Percentiles rank a stretch among this genome's conserved stretches.
Evolutionary conservation across 2,888 invertebrate species (phyloP).

Genomic region (Chironomus riparius): DNA sequence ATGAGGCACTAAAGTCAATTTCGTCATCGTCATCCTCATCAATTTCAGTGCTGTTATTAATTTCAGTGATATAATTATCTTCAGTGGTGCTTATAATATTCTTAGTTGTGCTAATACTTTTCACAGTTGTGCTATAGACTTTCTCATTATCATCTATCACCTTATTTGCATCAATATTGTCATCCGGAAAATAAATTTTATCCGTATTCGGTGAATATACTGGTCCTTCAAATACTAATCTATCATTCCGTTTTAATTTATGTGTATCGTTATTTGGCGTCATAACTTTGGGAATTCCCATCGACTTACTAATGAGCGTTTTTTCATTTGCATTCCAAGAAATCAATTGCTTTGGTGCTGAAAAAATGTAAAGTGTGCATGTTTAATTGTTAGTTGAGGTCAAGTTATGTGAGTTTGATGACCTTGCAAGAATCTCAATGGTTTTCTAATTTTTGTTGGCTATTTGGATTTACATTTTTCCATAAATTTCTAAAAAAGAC

Average conservation of each 20-base stretch:
- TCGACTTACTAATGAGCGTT: not conserved
- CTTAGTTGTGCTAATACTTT: too few relatives aligned
- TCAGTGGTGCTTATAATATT: too few relatives aligned
- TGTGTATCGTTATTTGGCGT: not conserved
- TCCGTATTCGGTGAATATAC: not conserved
- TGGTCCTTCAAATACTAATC: not conserved
- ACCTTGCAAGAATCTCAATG: too few relatives aligned
- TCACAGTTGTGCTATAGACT: too few relatives aligned
- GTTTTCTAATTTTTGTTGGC: too few relatives aligned
- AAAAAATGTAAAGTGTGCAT: not conserved
- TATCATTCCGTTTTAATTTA: not conserved
- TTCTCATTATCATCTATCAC: too few relatives aligned
- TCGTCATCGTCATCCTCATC: not conserved
- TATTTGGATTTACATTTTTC: too few relatives aligned
- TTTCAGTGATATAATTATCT: too few relatives aligned
- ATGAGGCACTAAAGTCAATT: constrained; percentile 14
- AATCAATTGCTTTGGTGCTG: not conserved
- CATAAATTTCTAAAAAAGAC: too few relatives aligned
- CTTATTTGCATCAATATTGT: not conserved
- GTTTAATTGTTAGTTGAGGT: too few relatives aligned
- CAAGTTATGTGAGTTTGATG: too few relatives aligned
- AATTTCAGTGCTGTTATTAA: not conserved
- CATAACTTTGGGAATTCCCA: not conserved
- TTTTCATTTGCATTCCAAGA: not conserved
- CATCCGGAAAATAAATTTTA: not conserved